Conservation (phyloP, 2,113 vertebrate genomes). For the Urocolius indicus region DNA sequence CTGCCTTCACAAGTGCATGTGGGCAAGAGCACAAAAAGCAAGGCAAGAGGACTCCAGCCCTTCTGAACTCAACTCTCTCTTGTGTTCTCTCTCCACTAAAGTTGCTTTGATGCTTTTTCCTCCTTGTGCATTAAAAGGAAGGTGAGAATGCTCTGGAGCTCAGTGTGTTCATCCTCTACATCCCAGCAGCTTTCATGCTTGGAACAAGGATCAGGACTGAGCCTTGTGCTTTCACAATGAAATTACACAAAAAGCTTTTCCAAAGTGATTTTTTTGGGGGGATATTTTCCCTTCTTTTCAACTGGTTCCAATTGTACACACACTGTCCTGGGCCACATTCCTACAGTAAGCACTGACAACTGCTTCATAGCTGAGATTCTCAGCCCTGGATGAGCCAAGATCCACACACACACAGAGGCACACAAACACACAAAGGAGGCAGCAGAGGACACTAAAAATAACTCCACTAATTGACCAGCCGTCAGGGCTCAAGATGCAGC, state of each 20-base stretch:
- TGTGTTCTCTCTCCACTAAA: neutral
- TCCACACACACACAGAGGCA: neutral
- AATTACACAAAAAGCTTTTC: neutral
- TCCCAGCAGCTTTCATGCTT: neutral
- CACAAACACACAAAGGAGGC: neutral
- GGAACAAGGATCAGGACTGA: neutral
- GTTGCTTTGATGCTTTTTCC: neutral
- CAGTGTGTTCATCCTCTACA: neutral
- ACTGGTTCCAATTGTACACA: constrained; percentile 48
- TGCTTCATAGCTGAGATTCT: neutral
- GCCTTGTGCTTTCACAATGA: neutral
- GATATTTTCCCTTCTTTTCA: constrained; percentile 21
- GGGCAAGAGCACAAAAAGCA: neutral
- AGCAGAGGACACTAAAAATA: constrained; percentile 43
- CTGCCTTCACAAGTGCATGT: neutral
- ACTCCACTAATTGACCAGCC: neutral
- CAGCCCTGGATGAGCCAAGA: neutral
- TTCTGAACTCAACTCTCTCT: neutral
- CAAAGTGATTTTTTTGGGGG: neutral
- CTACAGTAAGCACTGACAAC: neutral
- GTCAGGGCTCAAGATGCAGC: neutral
- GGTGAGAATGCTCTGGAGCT: neutral
- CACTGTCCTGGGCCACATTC: constrained; percentile 36
- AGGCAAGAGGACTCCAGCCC: neutral
- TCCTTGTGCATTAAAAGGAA: neutral